These are phyloP conservation scores for Anolis sagrei DNA, from an alignment of 2,113 vertebrate species.

Conservation along the genomic window DNA sequence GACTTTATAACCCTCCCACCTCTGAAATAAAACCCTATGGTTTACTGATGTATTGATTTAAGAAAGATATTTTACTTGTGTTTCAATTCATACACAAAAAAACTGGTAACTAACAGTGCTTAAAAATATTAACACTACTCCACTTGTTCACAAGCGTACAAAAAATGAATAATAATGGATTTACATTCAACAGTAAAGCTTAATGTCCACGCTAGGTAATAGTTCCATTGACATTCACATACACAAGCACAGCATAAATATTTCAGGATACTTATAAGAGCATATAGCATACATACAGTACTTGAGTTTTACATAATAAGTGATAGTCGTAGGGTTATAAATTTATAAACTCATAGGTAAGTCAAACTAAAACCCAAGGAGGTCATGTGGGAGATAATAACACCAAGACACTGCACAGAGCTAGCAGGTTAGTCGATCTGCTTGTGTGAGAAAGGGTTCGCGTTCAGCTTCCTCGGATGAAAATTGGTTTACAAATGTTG, in stretches of 20 bases:
- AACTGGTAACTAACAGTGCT: constrained; percentile 79
- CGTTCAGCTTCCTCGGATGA: constrained; percentile 73
- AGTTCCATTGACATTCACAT: constrained; percentile 86
- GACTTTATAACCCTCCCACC: constrained; percentile 51
- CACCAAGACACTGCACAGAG: constrained; percentile 78
- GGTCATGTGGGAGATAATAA: constrained; percentile 66
- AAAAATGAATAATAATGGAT: constrained; percentile 76
- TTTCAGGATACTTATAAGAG: constrained; percentile 83
- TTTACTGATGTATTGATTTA: constrained; percentile 81
- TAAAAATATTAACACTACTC: constrained; percentile 81
- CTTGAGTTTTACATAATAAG: constrained; percentile 78
- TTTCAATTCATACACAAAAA: constrained; percentile 82
- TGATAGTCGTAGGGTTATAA: constrained; percentile 75
- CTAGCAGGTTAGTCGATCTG: constrained; percentile 73
- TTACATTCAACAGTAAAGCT: constrained; percentile 87
- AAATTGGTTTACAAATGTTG: constrained; percentile 68
- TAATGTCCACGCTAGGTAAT: constrained; percentile 84
- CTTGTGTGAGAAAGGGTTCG: constrained; percentile 72
- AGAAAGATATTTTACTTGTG: constrained; percentile 86
- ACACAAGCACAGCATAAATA: constrained; percentile 88
- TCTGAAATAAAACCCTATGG: constrained; percentile 78
- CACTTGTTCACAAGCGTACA: constrained; percentile 85
- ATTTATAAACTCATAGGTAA: constrained; percentile 79
- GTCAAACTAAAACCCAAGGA: constrained; percentile 74
- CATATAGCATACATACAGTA: constrained; percentile 87